These are phyloP conservation scores for Campylorhamphus procurvoides DNA, from an alignment of 2,113 vertebrate genomes.

Conservation along the genomic window DNA sequence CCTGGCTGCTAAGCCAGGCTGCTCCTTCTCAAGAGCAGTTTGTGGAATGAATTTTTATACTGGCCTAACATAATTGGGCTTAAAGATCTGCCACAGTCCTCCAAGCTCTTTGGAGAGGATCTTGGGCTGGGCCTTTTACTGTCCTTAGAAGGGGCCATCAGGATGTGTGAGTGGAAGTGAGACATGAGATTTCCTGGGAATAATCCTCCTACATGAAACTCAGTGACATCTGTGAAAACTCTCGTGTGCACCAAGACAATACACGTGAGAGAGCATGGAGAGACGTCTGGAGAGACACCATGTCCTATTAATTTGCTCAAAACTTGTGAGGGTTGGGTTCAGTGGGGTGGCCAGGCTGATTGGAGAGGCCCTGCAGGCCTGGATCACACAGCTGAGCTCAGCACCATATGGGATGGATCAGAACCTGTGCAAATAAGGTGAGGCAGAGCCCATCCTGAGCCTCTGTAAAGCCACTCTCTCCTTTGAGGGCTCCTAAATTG, in stretches of 20 bases:
- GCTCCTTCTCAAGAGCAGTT: background rate
- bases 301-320: background rate
- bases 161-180: background rate
- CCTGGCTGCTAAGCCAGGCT: background rate
- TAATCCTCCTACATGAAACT: background rate
- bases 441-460: background rate
- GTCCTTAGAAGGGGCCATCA: background rate
- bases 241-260: background rate
- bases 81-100: background rate
- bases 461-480: background rate
- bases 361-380: background rate
- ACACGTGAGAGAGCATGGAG: background rate
- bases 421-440: fast-evolving
- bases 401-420: fast-evolving
- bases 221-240: background rate
- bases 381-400: background rate
- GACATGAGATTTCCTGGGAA: slow-evolving; percentile 10
- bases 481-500: background rate
- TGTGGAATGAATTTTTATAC: background rate
- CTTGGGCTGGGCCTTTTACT: background rate
- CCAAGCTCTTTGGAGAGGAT: background rate
- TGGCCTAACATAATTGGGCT: background rate
- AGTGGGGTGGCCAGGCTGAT: background rate
- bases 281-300: background rate
- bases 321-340: background rate